Evolutionary conservation across 2,797 vertebrate genomes (phyloP).

Genomic region (Cuniculus paca): DNA sequence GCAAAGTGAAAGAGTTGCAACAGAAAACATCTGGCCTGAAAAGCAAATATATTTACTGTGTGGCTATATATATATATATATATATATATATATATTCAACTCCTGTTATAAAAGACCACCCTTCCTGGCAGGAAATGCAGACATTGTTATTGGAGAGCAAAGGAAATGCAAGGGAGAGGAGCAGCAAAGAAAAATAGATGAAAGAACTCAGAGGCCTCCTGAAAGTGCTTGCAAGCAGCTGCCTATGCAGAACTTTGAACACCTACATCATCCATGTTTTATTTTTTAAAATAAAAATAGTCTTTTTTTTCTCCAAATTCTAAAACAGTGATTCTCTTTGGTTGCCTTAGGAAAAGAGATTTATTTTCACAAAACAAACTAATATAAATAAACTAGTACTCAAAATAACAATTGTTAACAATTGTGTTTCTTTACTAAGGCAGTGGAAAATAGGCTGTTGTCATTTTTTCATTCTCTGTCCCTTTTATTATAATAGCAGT

Average conservation of each 20-base stretch:
- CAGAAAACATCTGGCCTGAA: background rate
- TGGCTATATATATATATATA: too few relatives aligned
- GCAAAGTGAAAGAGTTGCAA: background rate
- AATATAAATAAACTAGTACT: background rate
- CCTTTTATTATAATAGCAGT: slow-evolving; percentile 32
- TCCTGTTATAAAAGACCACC: background rate
- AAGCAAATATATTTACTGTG: background rate
- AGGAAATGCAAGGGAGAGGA: background rate
- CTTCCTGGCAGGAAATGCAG: background rate
- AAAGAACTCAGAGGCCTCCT: background rate
- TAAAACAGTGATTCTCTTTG: background rate
- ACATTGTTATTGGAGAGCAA: background rate
- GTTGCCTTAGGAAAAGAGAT: slow-evolving; percentile 19
- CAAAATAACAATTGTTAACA: background rate
- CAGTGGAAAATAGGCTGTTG: background rate
- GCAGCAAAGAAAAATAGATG: background rate
- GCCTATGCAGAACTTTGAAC: background rate
- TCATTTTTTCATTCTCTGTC: background rate
- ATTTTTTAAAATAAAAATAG: background rate
- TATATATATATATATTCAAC: too few relatives aligned
- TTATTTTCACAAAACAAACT: slow-evolving; percentile 35
- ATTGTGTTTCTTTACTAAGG: background rate
- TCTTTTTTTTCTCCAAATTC: background rate
- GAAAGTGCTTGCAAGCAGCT: background rate
- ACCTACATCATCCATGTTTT: background rate